Base-by-base conservation (phyloP, 2,888 invertebrate species). In the Ferdinandea cuprea region DNA sequence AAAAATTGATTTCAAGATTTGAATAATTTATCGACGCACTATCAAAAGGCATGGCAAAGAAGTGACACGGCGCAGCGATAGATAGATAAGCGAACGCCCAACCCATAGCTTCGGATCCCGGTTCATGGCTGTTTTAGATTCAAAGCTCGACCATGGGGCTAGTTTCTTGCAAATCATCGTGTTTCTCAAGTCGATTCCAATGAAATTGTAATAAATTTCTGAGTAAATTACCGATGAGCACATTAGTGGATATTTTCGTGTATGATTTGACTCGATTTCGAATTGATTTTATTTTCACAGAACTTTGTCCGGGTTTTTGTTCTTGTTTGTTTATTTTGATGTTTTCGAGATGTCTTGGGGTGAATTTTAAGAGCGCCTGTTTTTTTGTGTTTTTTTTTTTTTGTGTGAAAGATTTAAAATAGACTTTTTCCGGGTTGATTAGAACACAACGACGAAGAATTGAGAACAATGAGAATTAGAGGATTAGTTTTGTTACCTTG, bases 331-430 rank as follows among this genome's bases (percentile, higher is more conserved):
- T 50, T 74, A 50, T 66, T 48, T 69, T 63, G 68, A 44, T 68
- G 61, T 63, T 61, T 46, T 8, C 32, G 28, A 56, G 46, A 46
- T 40, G 52, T 59, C 15, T 50, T 48, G 52, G n/a, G n/a, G 48
- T 81, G 81, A 81, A 81, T 81, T 59, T 69, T 81, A 72, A 81
- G 32, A 63, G 15, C 15, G n/a, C n/a, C n/a, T n/a, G n/a, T n/a
- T n/a, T n/a, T n/a, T n/a, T n/a, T n/a, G n/a, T n/a, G n/a, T n/a
- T n/a, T n/a, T n/a, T n/a, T n/a, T n/a, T n/a, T 0, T 50, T 40
- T 37, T 25, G 17, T n/a, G n/a, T n/a, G n/a, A n/a, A 54, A 59
- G 21, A 2, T 13, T 32, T 58, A 44, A 59, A 65, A 37, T 50
- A 44, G 50, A 21, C 52, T 46, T 40, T 66, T 81, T 81, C 81